Evolutionary conservation across 2,888 invertebrate species (phyloP).

Genomic region (Scaptomyza caliginosa): DNA sequence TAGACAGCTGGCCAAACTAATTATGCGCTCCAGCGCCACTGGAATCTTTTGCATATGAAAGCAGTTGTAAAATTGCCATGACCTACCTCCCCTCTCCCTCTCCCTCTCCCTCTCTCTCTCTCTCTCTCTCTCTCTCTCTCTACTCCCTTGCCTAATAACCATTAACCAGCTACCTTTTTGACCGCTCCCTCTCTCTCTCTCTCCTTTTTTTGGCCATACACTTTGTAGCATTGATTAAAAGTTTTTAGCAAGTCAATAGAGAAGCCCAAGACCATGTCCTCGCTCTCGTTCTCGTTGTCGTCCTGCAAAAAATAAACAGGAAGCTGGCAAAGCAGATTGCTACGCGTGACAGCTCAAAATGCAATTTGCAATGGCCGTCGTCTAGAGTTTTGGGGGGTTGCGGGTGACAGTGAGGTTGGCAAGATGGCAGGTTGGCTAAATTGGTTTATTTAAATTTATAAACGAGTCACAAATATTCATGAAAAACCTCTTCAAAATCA

Average conservation of each 20-base stretch:
- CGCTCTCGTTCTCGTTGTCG: neutral
- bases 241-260: conserved; percentile 67
- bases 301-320: conserved; percentile 7
- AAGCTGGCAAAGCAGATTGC: conserved; percentile 32
- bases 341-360: conserved; percentile 64
- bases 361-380: conserved; percentile 65
- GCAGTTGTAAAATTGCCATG: conserved; percentile 66
- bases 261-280: conserved; percentile 14
- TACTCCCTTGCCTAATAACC: no score
- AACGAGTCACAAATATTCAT: conserved; percentile 52
- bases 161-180: neutral
- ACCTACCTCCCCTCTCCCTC: neutral
- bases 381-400: conserved; percentile 25
- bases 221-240: conserved; percentile 67
- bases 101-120: neutral
- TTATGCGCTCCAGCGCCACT: conserved; percentile 65
- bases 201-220: conserved; percentile 8
- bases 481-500: conserved; percentile 31
- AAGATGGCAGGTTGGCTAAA: neutral
- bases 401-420: neutral
- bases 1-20: conserved; percentile 59
- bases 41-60: conserved; percentile 75
- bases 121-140: neutral
- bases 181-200: neutral
- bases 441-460: conserved; percentile 57